phyloP scores from a whole-genome alignment of 2,888 invertebrate genomes.

The Lamellibrachia satsuma region DNA sequence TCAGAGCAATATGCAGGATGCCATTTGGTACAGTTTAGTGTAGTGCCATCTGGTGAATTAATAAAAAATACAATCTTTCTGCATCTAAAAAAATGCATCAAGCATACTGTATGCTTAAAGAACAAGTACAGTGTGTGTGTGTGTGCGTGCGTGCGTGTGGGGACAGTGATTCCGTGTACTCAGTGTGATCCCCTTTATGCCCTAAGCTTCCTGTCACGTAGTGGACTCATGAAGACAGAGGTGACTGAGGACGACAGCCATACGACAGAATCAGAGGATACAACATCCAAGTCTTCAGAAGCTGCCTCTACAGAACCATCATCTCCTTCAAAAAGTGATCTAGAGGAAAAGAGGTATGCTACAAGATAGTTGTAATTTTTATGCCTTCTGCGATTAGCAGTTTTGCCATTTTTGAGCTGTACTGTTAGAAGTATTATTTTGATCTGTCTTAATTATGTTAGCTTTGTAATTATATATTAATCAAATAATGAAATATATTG shows the following conservation, averaged over 20 bases:
- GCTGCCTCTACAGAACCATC: neutral
- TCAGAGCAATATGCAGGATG: too few relatives aligned
- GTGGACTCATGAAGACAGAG: conserved; percentile 7
- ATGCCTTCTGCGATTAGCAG: neutral
- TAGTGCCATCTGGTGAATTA: too few relatives aligned
- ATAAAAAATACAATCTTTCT: too few relatives aligned
- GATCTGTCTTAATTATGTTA: too few relatives aligned
- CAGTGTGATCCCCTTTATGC: neutral
- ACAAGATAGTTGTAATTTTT: neutral
- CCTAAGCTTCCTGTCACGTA: neutral
- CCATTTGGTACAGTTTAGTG: too few relatives aligned
- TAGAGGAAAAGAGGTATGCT: neutral
- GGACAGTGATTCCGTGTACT: neutral
- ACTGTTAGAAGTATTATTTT: too few relatives aligned
- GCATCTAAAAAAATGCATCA: too few relatives aligned
- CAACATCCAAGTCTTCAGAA: neutral
- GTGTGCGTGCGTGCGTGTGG: neutral
- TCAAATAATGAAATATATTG: too few relatives aligned
- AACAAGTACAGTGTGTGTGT: neutral
- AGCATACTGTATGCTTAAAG: too few relatives aligned
- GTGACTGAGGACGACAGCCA: neutral
- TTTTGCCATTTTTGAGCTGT: neutral
- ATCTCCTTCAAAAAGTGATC: neutral
- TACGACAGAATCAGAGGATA: neutral
- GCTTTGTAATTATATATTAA: too few relatives aligned